Evolutionary conservation across 2,113 vertebrate genomes (phyloP).

Genomic region (Eulemur macaco): DNA sequence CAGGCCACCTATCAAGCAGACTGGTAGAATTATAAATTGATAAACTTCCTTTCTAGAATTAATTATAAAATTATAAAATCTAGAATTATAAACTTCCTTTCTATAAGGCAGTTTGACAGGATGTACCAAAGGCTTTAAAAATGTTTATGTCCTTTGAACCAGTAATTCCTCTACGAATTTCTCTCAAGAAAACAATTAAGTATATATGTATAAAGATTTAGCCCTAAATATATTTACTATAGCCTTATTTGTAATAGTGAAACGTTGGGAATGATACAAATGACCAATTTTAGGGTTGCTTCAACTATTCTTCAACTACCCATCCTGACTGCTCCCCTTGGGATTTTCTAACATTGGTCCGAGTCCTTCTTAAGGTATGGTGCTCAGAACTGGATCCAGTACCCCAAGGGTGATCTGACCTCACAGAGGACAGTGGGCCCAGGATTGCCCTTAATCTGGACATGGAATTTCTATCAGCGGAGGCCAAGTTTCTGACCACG

Average conservation of each 20-base stretch:
- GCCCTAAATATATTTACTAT: neutral
- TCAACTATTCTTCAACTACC: neutral
- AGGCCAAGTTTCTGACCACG: constrained; percentile 41
- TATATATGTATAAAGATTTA: constrained; percentile 29
- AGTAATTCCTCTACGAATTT: neutral
- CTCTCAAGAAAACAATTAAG: constrained; percentile 35
- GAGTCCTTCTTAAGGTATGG: neutral
- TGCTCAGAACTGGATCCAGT: neutral
- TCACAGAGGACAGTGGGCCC: neutral
- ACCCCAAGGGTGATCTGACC: neutral
- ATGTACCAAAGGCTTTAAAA: neutral
- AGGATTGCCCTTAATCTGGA: neutral
- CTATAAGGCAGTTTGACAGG: neutral
- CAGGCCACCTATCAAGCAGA: neutral
- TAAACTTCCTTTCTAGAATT: neutral
- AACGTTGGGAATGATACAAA: neutral
- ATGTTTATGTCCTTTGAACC: constrained; percentile 34
- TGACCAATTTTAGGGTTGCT: neutral
- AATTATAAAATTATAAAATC: too few relatives aligned
- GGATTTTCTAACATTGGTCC: neutral
- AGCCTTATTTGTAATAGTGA: constrained; percentile 29
- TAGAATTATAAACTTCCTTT: constrained; percentile 33
- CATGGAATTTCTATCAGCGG: constrained; percentile 1
- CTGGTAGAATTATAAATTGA: neutral
- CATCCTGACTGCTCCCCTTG: neutral